Evolutionary conservation across 2,888 invertebrate species (phyloP), one percentile per base, ranked within the genome.

Genomic region (Philhelius pedissequus): DNA sequence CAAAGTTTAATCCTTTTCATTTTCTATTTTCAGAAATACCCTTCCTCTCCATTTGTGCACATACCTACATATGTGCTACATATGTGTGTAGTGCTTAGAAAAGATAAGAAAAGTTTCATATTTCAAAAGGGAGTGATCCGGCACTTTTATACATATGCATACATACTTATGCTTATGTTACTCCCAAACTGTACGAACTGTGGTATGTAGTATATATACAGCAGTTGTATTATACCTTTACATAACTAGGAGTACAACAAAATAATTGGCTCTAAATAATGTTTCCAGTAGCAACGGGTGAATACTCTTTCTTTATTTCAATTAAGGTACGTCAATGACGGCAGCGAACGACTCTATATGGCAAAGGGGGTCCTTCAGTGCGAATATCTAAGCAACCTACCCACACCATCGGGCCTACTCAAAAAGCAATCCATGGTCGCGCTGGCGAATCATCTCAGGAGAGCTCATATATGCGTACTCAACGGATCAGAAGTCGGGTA

Each of bases 221-320:
- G 43, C 20, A 30, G 13, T 40, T 25, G 50, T 32, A 48, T 48
- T 35, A 4, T 38, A 38, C 48, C 22, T 68, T 32, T 56, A 48
- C 48, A 45, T 56, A 68, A 40, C 48, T 73, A 48, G 32, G 40
- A 3, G 30, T 58, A 74, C 69, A 78, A 66, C 70, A 81, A 78
- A 86, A 87, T 87, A 87, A 87, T 87, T 87, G 87, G 87, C 87
- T 86, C 86, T 86, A 64, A 81, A 82, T 81, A 87, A 86, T 87
- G 87, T 87, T 83, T 77, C 79, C 81, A 83, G 80, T 83, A 82
- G 86, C 84, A 80, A 86, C 82, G 86, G 83, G 87, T 87, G 87
- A 87, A 87, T 87, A 87, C 86, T 86, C 86, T 86, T 86, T 86
- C 87, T 87, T 87, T 86, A 87, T 87, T 87, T 87, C 87, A 87